A percentile compares a stretch with the other conserved stretches of the same genome.
Evolutionary conservation across 2,113 vertebrate genomes (phyloP).

Genomic region (Callithrix jacchus): DNA sequence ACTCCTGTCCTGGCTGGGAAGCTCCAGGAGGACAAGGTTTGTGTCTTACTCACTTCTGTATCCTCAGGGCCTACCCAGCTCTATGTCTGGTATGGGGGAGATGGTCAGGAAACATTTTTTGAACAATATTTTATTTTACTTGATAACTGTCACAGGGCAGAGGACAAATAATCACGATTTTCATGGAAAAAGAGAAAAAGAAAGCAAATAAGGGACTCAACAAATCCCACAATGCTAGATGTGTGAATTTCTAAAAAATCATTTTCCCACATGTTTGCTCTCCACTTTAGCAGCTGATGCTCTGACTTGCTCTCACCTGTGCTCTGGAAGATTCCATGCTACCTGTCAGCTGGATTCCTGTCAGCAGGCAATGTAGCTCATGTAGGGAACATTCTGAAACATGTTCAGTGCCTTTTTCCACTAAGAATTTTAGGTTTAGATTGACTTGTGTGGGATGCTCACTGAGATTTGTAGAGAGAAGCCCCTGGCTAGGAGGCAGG

Average conservation of each 20-base stretch:
- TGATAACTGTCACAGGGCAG: background rate
- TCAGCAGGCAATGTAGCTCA: background rate
- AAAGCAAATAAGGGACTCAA: background rate
- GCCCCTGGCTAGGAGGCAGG: background rate
- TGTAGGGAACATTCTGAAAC: background rate
- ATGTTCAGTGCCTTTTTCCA: background rate
- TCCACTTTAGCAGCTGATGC: background rate
- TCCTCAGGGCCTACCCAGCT: background rate
- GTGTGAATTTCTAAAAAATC: background rate
- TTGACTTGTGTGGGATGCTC: background rate
- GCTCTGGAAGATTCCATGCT: background rate
- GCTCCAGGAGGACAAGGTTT: background rate
- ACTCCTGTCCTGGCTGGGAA: background rate
- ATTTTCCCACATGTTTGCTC: background rate
- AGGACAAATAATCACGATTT: slow-evolving; percentile 7
- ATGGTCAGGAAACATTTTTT: background rate
- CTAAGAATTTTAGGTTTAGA: background rate
- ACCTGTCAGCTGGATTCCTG: background rate
- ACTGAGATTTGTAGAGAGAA: slow-evolving; percentile 1
- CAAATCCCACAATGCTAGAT: background rate
- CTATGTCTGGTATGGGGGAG: background rate
- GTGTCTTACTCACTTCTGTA: background rate
- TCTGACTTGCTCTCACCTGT: background rate
- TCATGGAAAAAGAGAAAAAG: slow-evolving; percentile 27
- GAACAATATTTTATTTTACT: slow-evolving; percentile 40